Evolutionary conservation across 1,140 invertebrate species (phyloP).

Genomic region (Drosophila athabasca): DNA sequence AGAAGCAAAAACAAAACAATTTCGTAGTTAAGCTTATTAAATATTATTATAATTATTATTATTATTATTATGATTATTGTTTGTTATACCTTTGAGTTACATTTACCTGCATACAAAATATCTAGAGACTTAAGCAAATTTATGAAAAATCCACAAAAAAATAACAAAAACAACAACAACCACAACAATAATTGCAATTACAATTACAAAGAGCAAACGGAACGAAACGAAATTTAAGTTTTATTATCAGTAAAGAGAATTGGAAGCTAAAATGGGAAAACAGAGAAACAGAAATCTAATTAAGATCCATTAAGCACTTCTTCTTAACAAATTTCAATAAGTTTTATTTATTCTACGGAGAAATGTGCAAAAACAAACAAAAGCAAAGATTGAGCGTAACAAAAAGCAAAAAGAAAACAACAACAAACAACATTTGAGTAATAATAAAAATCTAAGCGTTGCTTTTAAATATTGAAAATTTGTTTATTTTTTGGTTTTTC

Average conservation of each 20-base stretch:
- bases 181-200: constrained; percentile 35
- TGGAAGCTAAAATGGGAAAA: constrained; percentile 32
- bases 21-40: constrained; percentile 63
- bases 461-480: constrained; percentile 72
- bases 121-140: constrained; percentile 60
- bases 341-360: constrained; percentile 73
- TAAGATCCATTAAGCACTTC: constrained; percentile 67
- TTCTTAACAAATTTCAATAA: constrained; percentile 63
- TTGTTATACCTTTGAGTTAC: constrained; percentile 74
- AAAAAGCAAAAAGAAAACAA: constrained; percentile 30
- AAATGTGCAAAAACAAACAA: constrained; percentile 62
- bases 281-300: constrained; percentile 32
- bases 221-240: constrained; percentile 24
- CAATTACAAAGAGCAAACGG: constrained; percentile 26
- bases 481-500: constrained; percentile 43
- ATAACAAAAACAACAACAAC: constrained; percentile 36
- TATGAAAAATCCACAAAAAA: constrained; percentile 35
- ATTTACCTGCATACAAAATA: constrained; percentile 68
- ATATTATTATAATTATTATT: background rate
- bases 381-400: constrained; percentile 39
- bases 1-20: constrained; percentile 37
- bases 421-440: constrained; percentile 58
- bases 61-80: constrained; percentile 53
- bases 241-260: constrained; percentile 31
- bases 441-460: constrained; percentile 77